Evolutionary conservation across 2,797 vertebrate species (phyloP).

Genomic region (Ambastaia sidthimunki): DNA sequence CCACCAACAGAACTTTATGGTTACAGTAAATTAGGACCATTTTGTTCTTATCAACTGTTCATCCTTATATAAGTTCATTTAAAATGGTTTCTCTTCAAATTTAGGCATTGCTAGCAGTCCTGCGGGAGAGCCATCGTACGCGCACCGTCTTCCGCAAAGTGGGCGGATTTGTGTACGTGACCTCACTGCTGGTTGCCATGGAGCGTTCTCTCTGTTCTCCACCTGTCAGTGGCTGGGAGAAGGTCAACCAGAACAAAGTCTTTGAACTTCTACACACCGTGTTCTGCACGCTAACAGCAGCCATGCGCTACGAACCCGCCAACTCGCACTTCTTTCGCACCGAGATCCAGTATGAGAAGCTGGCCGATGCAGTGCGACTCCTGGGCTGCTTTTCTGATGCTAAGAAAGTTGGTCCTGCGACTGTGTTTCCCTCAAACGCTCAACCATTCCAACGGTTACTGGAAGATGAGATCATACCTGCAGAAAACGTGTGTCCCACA

Average conservation of each 20-base stretch:
- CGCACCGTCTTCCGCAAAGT: slow-evolving; percentile 97
- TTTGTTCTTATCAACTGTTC: neutral
- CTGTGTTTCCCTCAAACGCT: slow-evolving; percentile 79
- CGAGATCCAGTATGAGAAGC: slow-evolving; percentile 98
- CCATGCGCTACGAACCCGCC: slow-evolving; percentile 99
- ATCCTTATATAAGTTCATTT: neutral
- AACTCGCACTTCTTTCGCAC: slow-evolving; percentile 98
- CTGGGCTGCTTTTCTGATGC: slow-evolving; percentile 95
- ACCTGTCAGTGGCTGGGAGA: slow-evolving; percentile 91
- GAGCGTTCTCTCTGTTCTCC: slow-evolving; percentile 90
- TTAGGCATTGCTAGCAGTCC: slow-evolving; percentile 87
- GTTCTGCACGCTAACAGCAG: slow-evolving; percentile 93
- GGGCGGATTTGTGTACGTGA: slow-evolving; percentile 96
- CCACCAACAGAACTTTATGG: neutral
- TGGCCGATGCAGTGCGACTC: slow-evolving; percentile 93
- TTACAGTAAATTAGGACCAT: neutral
- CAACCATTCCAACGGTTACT: slow-evolving; percentile 94
- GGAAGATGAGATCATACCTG: slow-evolving; percentile 85
- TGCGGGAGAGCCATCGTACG: slow-evolving; percentile 94
- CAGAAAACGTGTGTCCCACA: slow-evolving; percentile 88
- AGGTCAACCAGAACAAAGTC: slow-evolving; percentile 92
- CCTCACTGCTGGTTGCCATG: slow-evolving; percentile 95
- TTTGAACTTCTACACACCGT: slow-evolving; percentile 94
- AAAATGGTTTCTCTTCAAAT: neutral
- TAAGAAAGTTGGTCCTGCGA: slow-evolving; percentile 86